phyloP scores from a whole-genome alignment of 2,113 vertebrate genomes.

The Scalopus aquaticus region DNA sequence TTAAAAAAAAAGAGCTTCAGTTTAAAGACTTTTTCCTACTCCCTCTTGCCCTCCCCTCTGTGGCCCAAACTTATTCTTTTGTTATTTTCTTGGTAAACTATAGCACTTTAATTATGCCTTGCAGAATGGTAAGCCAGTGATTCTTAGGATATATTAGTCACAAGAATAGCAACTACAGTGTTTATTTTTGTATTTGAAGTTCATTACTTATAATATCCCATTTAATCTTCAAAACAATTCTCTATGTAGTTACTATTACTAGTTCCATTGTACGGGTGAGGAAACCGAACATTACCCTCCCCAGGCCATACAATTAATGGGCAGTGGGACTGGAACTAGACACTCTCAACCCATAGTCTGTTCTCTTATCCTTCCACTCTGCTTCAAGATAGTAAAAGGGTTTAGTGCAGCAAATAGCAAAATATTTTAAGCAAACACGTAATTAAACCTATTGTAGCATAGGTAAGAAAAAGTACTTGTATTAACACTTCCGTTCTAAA shows the following conservation, averaged over 20 bases:
- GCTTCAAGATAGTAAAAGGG: background rate
- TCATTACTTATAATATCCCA: background rate
- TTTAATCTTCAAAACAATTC: background rate
- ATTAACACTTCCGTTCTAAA: constrained; percentile 14
- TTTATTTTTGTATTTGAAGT: background rate
- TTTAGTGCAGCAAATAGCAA: background rate
- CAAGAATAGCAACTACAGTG: background rate
- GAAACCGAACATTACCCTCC: background rate
- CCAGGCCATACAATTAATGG: background rate
- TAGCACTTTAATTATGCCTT: background rate
- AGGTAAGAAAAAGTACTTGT: background rate
- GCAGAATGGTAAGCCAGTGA: background rate
- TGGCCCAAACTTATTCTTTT: background rate
- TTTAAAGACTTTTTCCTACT: background rate
- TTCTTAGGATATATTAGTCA: background rate
- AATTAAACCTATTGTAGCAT: background rate
- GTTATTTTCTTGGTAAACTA: background rate
- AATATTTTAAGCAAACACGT: background rate
- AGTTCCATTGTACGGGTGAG: constrained; percentile 1
- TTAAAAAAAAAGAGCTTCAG: no score
- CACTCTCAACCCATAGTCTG: background rate
- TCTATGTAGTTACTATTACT: background rate
- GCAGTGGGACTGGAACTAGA: background rate
- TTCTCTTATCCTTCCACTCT: background rate
- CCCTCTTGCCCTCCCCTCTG: background rate